Conservation (phyloP, 2,113 vertebrate genomes). For the Chloropsis hardwickii region DNA sequence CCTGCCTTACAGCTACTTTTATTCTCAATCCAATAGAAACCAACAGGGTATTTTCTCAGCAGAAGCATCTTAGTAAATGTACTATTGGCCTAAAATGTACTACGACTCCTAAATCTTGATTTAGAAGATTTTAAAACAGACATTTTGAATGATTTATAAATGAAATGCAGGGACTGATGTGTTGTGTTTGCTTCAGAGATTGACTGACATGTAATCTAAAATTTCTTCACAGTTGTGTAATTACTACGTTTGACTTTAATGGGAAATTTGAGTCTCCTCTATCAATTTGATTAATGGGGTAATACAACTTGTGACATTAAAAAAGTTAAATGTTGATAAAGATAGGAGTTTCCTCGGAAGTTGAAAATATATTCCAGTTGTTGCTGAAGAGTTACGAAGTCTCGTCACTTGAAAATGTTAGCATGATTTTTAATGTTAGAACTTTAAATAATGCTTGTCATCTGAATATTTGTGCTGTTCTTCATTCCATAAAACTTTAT, state of each 20-base stretch:
- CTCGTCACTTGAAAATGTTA: neutral
- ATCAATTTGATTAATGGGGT: slow-evolving; percentile 19
- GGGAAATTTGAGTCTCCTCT: neutral
- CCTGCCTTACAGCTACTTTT: neutral
- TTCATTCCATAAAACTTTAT: neutral
- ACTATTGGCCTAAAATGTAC: too few relatives aligned
- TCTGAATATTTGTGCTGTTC: neutral
- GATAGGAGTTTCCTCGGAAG: neutral
- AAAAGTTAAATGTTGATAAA: slow-evolving; percentile 10
- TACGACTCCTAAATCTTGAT: neutral
- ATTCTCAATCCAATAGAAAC: neutral
- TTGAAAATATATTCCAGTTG: neutral
- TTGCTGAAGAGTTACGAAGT: neutral
- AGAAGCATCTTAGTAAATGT: neutral
- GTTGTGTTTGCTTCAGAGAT: neutral
- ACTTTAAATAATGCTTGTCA: neutral
- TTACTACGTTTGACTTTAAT: slow-evolving; percentile 4
- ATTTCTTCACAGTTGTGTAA: neutral
- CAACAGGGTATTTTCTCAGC: neutral
- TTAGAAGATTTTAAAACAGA: neutral
- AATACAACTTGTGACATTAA: neutral
- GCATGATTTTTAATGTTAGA: neutral
- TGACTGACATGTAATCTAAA: neutral
- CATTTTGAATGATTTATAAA: neutral
- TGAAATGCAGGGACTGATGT: neutral